Percentiles rank a stretch among this genome's conserved stretches.
phyloP scores from a whole-genome alignment of 2,113 vertebrate species.

The Rhinogobius similis region DNA sequence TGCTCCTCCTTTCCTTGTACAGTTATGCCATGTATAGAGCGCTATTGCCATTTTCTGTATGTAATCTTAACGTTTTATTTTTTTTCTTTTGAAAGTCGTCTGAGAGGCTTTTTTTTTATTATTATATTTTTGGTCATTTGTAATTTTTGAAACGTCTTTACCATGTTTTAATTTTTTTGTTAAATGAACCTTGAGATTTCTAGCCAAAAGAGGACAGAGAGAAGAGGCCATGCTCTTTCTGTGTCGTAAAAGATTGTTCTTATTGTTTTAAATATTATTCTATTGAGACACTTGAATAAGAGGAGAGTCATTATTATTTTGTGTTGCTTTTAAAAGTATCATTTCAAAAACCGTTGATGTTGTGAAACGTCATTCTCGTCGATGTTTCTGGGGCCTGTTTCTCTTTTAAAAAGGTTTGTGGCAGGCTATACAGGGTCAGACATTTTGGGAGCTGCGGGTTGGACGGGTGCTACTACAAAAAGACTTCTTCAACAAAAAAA shows the following conservation, averaged over 20 bases:
- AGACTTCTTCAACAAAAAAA: slow-evolving; percentile 46
- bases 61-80: slow-evolving; percentile 34
- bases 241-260: slow-evolving; percentile 65
- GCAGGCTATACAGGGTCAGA: slow-evolving; percentile 58
- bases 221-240: slow-evolving; percentile 55
- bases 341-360: slow-evolving; percentile 68
- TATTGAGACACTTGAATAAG: slow-evolving; percentile 77
- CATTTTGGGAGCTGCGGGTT: slow-evolving; percentile 53
- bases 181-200: slow-evolving; percentile 64
- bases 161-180: slow-evolving; percentile 34
- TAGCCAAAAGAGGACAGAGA: slow-evolving; percentile 71
- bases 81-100: slow-evolving; percentile 50
- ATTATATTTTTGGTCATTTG: slow-evolving; percentile 72
- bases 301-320: slow-evolving; percentile 75
- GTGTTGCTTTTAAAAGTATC: slow-evolving; percentile 70
- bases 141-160: slow-evolving; percentile 66
- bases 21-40: slow-evolving; percentile 79
- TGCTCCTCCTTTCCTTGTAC: slow-evolving; percentile 74
- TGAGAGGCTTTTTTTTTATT: slow-evolving; percentile 63
- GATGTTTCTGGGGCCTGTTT: slow-evolving; percentile 60
- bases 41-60: slow-evolving; percentile 73
- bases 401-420: slow-evolving; percentile 38
- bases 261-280: slow-evolving; percentile 71
- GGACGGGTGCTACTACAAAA: slow-evolving; percentile 63
- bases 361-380: slow-evolving; percentile 64